phyloP scores from a whole-genome alignment of 2,888 invertebrate genomes.

The Cephalotes varians region DNA sequence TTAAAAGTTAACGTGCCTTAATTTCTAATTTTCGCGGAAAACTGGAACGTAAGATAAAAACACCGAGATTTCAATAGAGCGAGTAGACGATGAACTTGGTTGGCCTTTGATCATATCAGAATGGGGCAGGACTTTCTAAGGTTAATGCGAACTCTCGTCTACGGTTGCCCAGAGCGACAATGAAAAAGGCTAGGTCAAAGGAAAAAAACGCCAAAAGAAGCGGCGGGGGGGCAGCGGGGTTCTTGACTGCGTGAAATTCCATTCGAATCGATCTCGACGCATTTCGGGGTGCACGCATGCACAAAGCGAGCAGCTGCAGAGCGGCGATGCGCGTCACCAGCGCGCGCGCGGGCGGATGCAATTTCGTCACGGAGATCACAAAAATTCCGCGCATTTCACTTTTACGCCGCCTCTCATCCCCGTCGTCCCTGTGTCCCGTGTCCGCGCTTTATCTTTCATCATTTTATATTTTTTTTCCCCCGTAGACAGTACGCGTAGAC shows the following conservation, averaged over 20 bases:
- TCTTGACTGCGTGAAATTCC: constrained; percentile 63
- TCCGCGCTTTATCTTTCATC: constrained; percentile 34
- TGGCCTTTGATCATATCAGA: constrained; percentile 9
- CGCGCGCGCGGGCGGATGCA: constrained; percentile 46
- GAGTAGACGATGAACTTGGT: background rate
- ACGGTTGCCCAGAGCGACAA: constrained; percentile 19
- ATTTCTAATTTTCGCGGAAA: background rate
- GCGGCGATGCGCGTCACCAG: constrained; percentile 46
- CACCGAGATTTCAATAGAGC: constrained; percentile 2
- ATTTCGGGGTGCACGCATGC: constrained; percentile 53
- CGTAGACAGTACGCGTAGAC: constrained; percentile 28
- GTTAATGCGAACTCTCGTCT: constrained; percentile 24
- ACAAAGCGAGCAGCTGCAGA: constrained; percentile 47
- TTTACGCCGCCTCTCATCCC: constrained; percentile 2
- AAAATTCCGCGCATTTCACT: constrained; percentile 54
- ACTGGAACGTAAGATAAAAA: background rate
- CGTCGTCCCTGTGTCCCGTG: background rate
- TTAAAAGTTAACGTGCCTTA: background rate
- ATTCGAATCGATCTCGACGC: constrained; percentile 57
- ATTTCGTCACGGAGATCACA: constrained; percentile 48
- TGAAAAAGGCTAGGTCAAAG: constrained; percentile 14
- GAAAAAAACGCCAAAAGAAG: constrained; percentile 24
- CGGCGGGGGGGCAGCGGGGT: constrained; percentile 1
- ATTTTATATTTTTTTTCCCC: constrained; percentile 9
- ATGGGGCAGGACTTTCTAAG: background rate